Base-by-base conservation (phyloP, 2,797 vertebrate genomes). In the Acanthis flammea region DNA sequence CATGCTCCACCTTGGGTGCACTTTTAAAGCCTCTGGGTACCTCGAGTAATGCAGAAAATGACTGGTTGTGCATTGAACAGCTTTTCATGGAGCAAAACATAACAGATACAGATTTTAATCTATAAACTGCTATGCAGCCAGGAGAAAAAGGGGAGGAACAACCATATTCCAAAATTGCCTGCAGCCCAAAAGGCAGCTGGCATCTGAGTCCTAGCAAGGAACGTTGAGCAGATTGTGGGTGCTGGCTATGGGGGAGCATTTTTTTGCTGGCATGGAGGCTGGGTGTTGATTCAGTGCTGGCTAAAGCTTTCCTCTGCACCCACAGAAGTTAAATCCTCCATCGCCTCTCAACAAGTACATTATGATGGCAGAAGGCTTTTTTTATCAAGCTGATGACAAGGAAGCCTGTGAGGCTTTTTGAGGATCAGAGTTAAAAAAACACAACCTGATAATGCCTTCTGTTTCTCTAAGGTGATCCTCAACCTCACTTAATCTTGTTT, bases 401-500 rank as follows among this genome's bases (percentile, higher is more conserved):
- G 77, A 92, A 90, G 72, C 82, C 76, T 75, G 68, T 68, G 54
- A 91, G 61, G 62, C 62, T 91, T 87, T 95, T 62, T 1, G 18
- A 89, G 62, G 87, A 93, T 74, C 73, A 83, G 50, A 89, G 44
- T 35, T 9, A 54, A 84, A 92, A 94, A 76, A 55, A 12, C 53
- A 71, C 42, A 45, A 78, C 63, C 37, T 66, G 37, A 80, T 74
- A 89, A 86, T 28, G 44, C 65, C 54, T 85, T 67, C 84, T 74
- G 54, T 72, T 83, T 74, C 54, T 90, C 73, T 62, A 55, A 92
- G 85, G 84, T 84, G 79, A 95, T 86, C 62, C 65, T 94, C 58
- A 80, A 4, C 58, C 80, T 53, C 54, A 23, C 3, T 19, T 84
- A 90, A 70, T 54, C 70, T 72, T 78, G 55, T 66, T 14, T 71